Percentiles rank a stretch among this genome's conserved stretches.
These are phyloP conservation scores for Cyanoramphus novaezelandiae DNA, from an alignment of 2,113 vertebrate genomes.

Conservation along the genomic window DNA sequence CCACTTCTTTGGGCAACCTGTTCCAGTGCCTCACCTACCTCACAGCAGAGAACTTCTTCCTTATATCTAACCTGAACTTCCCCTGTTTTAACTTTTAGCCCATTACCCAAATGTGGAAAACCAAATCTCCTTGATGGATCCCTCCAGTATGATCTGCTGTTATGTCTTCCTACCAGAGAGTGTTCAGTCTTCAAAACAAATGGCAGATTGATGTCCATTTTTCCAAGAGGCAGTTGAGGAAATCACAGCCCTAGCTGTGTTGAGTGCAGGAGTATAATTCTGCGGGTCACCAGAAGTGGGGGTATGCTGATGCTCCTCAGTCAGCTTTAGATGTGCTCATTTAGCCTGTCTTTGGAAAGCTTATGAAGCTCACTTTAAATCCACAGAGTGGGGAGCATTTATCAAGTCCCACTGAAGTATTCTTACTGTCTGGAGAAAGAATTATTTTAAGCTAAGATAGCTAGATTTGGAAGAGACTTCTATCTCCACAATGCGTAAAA, in stretches of 20 bases:
- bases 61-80: background rate
- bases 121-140: background rate
- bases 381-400: background rate
- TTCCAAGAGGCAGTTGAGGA: background rate
- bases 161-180: background rate
- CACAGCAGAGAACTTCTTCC: background rate
- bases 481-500: background rate
- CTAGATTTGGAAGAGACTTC: background rate
- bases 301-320: background rate
- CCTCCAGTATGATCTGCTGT: background rate
- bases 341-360: background rate
- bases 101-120: background rate
- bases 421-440: background rate
- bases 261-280: background rate
- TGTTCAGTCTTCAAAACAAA: background rate
- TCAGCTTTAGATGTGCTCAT: background rate
- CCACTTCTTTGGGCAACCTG: background rate
- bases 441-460: background rate
- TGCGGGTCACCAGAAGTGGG: background rate
- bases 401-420: background rate
- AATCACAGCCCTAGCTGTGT: background rate
- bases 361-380: background rate
- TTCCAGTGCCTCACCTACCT: background rate
- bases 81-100: background rate
- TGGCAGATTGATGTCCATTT: background rate